These are phyloP conservation scores for Megalurothrips usitatus DNA, from an alignment of 2,888 invertebrate genomes.

Conservation along the genomic window DNA sequence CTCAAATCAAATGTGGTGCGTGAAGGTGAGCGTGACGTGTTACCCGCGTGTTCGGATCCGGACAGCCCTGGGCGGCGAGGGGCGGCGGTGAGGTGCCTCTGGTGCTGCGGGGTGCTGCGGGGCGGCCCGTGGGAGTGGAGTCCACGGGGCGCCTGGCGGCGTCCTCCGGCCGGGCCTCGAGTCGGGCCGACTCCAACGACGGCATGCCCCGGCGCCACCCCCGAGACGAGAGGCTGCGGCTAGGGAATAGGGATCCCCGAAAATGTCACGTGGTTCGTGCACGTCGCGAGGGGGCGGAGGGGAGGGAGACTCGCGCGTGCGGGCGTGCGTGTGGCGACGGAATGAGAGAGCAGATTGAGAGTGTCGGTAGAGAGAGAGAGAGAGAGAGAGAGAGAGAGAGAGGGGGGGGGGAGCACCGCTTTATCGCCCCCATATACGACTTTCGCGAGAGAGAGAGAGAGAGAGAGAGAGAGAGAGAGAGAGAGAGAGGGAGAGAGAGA, in stretches of 20 bases:
- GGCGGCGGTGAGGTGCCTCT: too few species aligned
- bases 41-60: too few species aligned
- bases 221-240: neutral
- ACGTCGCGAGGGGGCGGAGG: too few species aligned
- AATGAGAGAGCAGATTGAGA: too few species aligned
- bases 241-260: too few species aligned
- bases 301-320: too few species aligned
- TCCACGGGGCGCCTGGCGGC: neutral
- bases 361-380: neutral
- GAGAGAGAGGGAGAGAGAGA: neutral
- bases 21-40: too few species aligned
- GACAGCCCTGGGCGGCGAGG: too few species aligned
- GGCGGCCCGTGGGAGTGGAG: neutral
- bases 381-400: neutral
- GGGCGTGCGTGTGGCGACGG: too few species aligned
- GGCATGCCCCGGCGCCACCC: neutral
- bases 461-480: neutral
- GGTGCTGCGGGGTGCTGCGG: neutral
- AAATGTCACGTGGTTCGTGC: too few species aligned
- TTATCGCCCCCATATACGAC: neutral
- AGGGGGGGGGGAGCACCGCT: too few species aligned
- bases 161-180: neutral
- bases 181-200: neutral
- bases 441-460: neutral
- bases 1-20: too few species aligned